phyloP scores from a whole-genome alignment of 2,888 invertebrate genomes.

The Aelia acuminata region DNA sequence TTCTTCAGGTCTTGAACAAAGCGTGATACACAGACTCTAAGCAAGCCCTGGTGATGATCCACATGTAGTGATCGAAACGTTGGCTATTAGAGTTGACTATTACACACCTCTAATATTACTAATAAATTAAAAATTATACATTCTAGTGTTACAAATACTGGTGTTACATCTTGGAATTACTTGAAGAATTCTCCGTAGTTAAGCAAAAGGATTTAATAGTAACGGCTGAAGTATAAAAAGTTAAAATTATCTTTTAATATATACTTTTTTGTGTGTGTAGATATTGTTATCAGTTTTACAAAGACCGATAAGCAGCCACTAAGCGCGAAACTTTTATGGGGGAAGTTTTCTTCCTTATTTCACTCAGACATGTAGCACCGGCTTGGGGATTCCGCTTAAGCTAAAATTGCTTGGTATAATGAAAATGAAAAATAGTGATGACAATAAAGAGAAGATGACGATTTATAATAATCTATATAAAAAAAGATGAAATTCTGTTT shows the following conservation, averaged over 20 bases:
- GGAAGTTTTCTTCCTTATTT: constrained; percentile 25
- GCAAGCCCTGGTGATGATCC: too few relatives aligned
- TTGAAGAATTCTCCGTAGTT: neutral
- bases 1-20: too few relatives aligned
- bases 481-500: too few relatives aligned
- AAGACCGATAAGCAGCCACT: constrained; percentile 1
- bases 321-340: neutral
- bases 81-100: too few relatives aligned
- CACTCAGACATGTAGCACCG: neutral
- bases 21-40: too few relatives aligned
- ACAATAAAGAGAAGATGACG: too few relatives aligned
- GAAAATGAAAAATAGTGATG: too few relatives aligned
- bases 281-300: neutral
- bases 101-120: too few relatives aligned
- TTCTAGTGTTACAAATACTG: too few relatives aligned
- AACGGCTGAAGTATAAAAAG: neutral
- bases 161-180: neutral
- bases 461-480: too few relatives aligned
- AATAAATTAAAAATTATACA: neutral
- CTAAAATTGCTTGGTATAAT: neutral
- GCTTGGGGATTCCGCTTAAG: neutral
- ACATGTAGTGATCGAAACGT: too few relatives aligned
- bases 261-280: neutral
- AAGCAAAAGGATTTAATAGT: neutral
- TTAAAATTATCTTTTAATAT: constrained; percentile 3